Evolutionary conservation across 2,113 vertebrate species (phyloP), one percentile per base, ranked within the genome.

Genomic region (Hippocampus comes): DNA sequence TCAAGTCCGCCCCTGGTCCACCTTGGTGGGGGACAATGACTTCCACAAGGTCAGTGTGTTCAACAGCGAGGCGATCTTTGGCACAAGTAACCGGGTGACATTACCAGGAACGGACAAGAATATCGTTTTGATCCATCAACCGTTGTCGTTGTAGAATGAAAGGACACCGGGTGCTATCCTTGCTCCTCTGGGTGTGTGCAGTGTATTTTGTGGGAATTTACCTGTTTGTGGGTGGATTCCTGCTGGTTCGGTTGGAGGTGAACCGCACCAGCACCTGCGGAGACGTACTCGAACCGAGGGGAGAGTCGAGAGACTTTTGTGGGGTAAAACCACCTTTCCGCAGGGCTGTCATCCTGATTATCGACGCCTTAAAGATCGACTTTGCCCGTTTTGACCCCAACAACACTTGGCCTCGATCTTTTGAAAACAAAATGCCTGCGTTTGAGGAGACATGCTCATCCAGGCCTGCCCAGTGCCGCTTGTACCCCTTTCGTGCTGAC

Each of bases 351-450:
- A 81, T 98, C 1, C 78, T 99, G 73, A 89, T 99, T 60, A 90
- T 99, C 0, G 97, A 98, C 3, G 97, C 97, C 3, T 91, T 99
- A 9, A 92, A 92, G 71, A 93, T 95, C 2, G 96, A 99, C 82
- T 99, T 99, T 0, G 94, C 95, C 71, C 92, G 67, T n/a, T 94
- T 83, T 1, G 88, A 95, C 74, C 90, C 90, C 0, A 76, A 75
- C 27, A 94, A 92, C 76, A 55, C 65, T 27, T 68, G 73, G 42
- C 95, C 95, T 0, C 86, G 90, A 53, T 93, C 95, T 0, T 97
- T 92, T 0, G 90, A 97, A 90, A 96, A 96, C 82, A 96, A 95
- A 73, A 90, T 99, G 81, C 84, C 89, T 0, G 90, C 94, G 71
- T 88, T 98, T 78, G 87, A 93, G 55, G 93, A 90, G 73, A 89